These are phyloP conservation scores for Keiferia lycopersicella DNA, from an alignment of 2,888 invertebrate species.

Conservation along the genomic window DNA sequence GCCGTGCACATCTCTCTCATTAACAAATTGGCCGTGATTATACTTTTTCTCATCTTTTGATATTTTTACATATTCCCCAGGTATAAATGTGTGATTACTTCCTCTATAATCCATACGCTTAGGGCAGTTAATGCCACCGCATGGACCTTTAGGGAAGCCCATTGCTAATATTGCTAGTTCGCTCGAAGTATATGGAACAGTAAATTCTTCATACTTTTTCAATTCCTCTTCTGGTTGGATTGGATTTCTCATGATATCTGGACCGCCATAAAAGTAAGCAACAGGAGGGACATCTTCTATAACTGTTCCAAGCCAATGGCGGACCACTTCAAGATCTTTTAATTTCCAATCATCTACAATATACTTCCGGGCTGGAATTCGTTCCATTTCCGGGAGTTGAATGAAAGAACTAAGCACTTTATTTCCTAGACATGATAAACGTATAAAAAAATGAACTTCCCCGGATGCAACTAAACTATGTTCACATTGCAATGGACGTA, in stretches of 20 bases:
- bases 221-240: slow-evolving; percentile 57
- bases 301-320: slow-evolving; percentile 72
- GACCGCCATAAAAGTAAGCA: slow-evolving; percentile 70
- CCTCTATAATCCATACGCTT: slow-evolving; percentile 73
- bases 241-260: slow-evolving; percentile 68
- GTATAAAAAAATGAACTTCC: slow-evolving; percentile 66
- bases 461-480: slow-evolving; percentile 72
- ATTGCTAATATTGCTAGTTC: slow-evolving; percentile 72
- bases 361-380: slow-evolving; percentile 72
- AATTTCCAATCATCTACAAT: slow-evolving; percentile 65
- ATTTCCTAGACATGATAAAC: slow-evolving; percentile 68
- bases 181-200: slow-evolving; percentile 65
- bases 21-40: slow-evolving; percentile 69
- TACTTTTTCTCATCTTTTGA: slow-evolving; percentile 46
- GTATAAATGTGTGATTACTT: slow-evolving; percentile 72
- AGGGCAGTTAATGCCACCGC: slow-evolving; percentile 74
- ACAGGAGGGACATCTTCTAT: slow-evolving; percentile 69
- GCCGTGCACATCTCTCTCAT: slow-evolving; percentile 72
- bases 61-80: slow-evolving; percentile 63
- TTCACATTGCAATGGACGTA: slow-evolving; percentile 64
- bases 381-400: slow-evolving; percentile 70
- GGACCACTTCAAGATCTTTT: slow-evolving; percentile 71
- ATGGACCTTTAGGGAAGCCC: slow-evolving; percentile 77
- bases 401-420: slow-evolving; percentile 65
- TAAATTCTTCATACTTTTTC: slow-evolving; percentile 61